Conservation (phyloP, 2,888 invertebrate species). For the Alcis repandata region DNA sequence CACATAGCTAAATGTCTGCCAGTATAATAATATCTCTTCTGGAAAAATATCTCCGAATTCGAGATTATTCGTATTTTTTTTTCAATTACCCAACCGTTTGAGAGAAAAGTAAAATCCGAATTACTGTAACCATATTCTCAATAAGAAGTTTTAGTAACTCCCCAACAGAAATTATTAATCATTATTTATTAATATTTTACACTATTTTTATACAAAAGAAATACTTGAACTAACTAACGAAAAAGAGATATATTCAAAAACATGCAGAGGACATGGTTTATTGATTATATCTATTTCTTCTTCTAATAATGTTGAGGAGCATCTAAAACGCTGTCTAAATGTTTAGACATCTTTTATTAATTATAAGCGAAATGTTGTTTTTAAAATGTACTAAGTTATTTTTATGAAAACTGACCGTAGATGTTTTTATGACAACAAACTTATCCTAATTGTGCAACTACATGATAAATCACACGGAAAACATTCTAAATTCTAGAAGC, state of each 20-base stretch:
- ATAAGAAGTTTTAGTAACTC: conserved; percentile 22
- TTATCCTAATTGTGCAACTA: conserved; percentile 60
- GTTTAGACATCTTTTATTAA: conserved; percentile 33
- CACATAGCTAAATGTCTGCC: too few relatives aligned
- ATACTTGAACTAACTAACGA: neutral
- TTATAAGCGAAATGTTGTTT: conserved; percentile 46
- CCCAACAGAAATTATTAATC: conserved; percentile 16
- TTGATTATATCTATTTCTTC: neutral
- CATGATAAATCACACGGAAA: conserved; percentile 53
- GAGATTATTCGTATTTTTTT: neutral
- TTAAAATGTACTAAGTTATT: conserved; percentile 33
- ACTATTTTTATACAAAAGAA: neutral
- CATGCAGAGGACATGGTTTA: too few relatives aligned
- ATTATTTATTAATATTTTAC: too few relatives aligned
- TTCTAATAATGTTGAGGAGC: conserved; percentile 38
- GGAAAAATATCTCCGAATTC: neutral
- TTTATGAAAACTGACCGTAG: conserved; percentile 24
- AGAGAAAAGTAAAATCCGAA: conserved; percentile 40
- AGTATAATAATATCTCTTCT: neutral
- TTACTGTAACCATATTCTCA: conserved; percentile 70
- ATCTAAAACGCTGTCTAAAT: conserved; percentile 48
- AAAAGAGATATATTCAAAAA: neutral
- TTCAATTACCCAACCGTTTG: conserved; percentile 44
- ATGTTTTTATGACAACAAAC: conserved; percentile 28
- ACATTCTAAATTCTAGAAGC: conserved; percentile 59